Evolutionary conservation across 35 echinoderm and acorn worm species (phyloP), one percentile per base, ranked within the genome.

Genomic region (Lytechinus variegatus): DNA sequence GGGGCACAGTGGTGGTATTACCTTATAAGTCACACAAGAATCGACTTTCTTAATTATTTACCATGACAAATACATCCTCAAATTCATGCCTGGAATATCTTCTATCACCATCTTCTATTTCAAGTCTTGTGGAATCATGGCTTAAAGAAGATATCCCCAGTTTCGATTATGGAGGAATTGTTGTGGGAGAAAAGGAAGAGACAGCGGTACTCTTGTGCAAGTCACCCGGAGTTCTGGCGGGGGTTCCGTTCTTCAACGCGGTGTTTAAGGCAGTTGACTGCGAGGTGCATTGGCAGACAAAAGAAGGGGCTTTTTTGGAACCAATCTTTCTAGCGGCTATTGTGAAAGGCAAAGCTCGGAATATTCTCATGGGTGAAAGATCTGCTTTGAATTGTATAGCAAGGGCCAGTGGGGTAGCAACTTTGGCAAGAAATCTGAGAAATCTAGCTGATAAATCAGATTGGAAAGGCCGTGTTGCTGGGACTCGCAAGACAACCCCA

Each of bases 401-500:
- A 13, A 93, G 98, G 27, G 95, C 96, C 12, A 99, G 98, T 93
- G 98, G 98, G 13, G 94, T 99, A 28, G 98, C 98, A 10, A 96
- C 95, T 10, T 61, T 92, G 52, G 96, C 98, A 12, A 96, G 91
- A 95, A 93, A 92, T n/a, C 89, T 98, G 11, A 86, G 94, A 13
- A 94, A 96, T 28, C 94, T 98, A 19, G 98, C 95, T 5, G 94
- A 95, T 6, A 56, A 94, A 33, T 86, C 66, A 61, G 54, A 61
- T 13, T 99, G 98, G 98, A 96, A 96, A 92, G 98, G 98, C 8
- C 94, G 96, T 89, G 95, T 99, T 44, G 98, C 98, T 9, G 98
- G 98, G 52, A 97, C 98, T 0, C 94, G 98, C 24, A 99, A 99
- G 95, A 99, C 98, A 9, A 99, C 98, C 9, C 98, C 98, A 24